phyloP scores from a whole-genome alignment of 2,797 vertebrate species.

The Ptychadena robeensis region DNA sequence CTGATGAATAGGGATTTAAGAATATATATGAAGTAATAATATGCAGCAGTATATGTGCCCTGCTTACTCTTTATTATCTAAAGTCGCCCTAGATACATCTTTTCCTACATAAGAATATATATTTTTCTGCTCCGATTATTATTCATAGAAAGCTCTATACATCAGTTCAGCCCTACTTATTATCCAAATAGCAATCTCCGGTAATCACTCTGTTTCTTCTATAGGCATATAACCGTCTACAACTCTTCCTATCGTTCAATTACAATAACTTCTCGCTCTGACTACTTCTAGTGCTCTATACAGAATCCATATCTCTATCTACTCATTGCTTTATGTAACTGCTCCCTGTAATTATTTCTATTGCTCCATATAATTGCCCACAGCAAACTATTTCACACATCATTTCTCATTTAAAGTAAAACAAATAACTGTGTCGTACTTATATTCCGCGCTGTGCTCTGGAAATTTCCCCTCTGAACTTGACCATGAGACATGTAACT shows the following conservation, averaged over 20 bases:
- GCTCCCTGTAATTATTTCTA: slow-evolving; percentile 43
- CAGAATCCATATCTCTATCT: slow-evolving; percentile 26
- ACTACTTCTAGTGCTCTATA: slow-evolving; percentile 33
- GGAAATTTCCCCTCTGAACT: not conserved
- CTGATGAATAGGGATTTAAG: too few relatives aligned
- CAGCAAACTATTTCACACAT: slow-evolving; percentile 46
- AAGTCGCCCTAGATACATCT: not conserved
- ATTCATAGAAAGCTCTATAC: slow-evolving; percentile 10
- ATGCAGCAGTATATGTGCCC: not conserved
- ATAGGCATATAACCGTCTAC: slow-evolving; percentile 19
- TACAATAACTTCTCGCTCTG: slow-evolving; percentile 39
- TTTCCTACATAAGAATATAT: not conserved
- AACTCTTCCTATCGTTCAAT: slow-evolving; percentile 21
- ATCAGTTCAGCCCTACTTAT: not conserved
- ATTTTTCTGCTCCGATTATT: not conserved
- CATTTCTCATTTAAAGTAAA: slow-evolving; percentile 49
- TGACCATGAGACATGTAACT: not conserved
- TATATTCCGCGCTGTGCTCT: slow-evolving; percentile 2
- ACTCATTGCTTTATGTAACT: slow-evolving; percentile 35
- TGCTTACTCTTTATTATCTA: not conserved
- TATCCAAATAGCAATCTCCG: slow-evolving; percentile 4
- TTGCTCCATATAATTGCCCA: slow-evolving; percentile 54
- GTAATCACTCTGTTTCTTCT: not conserved
- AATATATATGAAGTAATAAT: not conserved
- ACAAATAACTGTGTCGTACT: slow-evolving; percentile 15